These are phyloP conservation scores for Ormyrus thymus DNA, from an alignment of 2,888 invertebrate species.

Conservation along the genomic window DNA sequence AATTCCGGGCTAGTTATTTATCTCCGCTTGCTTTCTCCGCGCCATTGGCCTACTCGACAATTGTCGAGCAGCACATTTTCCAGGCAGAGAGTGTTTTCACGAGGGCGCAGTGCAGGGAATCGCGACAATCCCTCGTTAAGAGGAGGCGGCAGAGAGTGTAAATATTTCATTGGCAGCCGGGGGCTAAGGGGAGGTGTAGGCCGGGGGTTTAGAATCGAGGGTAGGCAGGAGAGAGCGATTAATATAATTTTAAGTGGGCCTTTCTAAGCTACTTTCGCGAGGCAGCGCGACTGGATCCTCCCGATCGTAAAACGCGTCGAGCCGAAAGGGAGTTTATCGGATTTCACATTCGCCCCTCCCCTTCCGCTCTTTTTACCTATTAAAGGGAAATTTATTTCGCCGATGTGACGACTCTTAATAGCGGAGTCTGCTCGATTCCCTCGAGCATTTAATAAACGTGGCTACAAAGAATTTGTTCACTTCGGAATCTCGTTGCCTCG, in stretches of 20 bases:
- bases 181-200: neutral
- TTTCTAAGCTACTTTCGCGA: constrained; percentile 1
- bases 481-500: no score
- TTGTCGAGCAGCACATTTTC: neutral
- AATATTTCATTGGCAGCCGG: constrained; percentile 23
- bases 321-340: constrained; percentile 1
- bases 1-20: no score
- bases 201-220: constrained; percentile 5
- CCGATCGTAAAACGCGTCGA: neutral
- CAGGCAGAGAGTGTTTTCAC: neutral
- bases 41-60: no score
- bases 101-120: neutral
- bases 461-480: no score
- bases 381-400: no score
- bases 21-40: no score
- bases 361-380: neutral
- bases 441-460: no score
- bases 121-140: constrained; percentile 36
- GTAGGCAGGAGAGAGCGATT: constrained; percentile 10
- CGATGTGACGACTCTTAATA: no score
- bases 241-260: neutral
- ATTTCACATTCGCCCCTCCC: neutral
- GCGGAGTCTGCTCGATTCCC: no score
- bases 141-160: constrained; percentile 26
- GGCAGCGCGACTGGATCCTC: neutral